These are phyloP conservation scores for Ptiloglossa arizonensis DNA, from an alignment of 1,140 invertebrate species.

Conservation along the genomic window DNA sequence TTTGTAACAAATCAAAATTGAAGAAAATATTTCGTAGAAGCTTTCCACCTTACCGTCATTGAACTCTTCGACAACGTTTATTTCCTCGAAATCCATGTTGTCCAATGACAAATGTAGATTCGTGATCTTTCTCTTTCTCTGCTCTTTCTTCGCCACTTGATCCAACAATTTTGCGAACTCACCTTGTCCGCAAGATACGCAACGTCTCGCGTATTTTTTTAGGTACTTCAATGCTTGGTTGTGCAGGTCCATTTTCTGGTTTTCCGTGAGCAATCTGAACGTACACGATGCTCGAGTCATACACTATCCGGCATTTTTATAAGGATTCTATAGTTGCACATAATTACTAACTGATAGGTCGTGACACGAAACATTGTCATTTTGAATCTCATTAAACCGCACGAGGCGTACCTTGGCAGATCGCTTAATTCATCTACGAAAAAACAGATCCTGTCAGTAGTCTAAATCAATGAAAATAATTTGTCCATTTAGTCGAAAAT, in stretches of 20 bases:
- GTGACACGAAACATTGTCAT: slow-evolving; percentile 82
- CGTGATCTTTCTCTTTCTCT: slow-evolving; percentile 10
- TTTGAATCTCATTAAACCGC: slow-evolving; percentile 84
- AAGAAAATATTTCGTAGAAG: background rate
- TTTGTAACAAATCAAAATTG: background rate
- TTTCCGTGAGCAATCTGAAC: slow-evolving; percentile 83
- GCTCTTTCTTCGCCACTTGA: slow-evolving; percentile 67
- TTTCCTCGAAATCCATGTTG: background rate
- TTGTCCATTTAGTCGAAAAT: background rate
- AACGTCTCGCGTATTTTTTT: slow-evolving; percentile 82
- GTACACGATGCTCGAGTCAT: no score
- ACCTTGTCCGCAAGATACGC: slow-evolving; percentile 81
- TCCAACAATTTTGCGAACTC: slow-evolving; percentile 82
- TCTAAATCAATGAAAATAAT: background rate
- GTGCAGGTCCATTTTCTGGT: slow-evolving; percentile 85
- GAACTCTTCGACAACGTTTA: background rate
- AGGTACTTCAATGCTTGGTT: slow-evolving; percentile 83
- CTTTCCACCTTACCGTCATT: background rate
- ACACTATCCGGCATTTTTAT: background rate
- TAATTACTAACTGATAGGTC: slow-evolving; percentile 79
- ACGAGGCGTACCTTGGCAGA: slow-evolving; percentile 84
- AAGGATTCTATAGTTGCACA: background rate
- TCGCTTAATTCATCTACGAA: slow-evolving; percentile 73
- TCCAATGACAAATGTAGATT: slow-evolving; percentile 40
- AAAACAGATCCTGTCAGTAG: slow-evolving; percentile 28